A percentile compares a stretch with the other conserved stretches of the same genome.
These are phyloP conservation scores for Drosophila peninsularis DNA, from an alignment of 2,888 invertebrate genomes.

Conservation along the genomic window DNA sequence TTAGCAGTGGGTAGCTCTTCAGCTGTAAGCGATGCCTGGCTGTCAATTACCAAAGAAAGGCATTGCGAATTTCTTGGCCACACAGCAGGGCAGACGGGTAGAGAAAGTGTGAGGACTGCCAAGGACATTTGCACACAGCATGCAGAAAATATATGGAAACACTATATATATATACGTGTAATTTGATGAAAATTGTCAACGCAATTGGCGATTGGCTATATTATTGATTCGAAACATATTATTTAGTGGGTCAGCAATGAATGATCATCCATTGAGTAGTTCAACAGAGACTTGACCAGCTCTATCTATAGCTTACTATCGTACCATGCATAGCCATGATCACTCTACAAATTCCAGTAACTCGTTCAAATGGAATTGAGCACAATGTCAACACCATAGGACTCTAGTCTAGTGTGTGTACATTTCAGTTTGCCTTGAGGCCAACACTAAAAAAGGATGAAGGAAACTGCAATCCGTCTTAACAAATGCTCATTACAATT, in stretches of 20 bases:
- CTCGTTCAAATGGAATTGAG: not conserved
- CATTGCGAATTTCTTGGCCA: conserved; percentile 56
- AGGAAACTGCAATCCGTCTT: conserved; percentile 22
- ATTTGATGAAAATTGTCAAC: no score
- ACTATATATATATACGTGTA: not conserved
- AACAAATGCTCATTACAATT: conserved; percentile 59
- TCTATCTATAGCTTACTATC: no score
- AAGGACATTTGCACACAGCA: conserved; percentile 58
- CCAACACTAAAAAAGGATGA: not conserved
- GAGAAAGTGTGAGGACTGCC: conserved; percentile 63
- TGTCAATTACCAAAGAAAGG: conserved; percentile 44
- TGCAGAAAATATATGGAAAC: conserved; percentile 14
- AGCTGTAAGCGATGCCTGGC: conserved; percentile 55
- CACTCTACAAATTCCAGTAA: not conserved
- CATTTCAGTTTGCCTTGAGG: conserved; percentile 14
- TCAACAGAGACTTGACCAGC: no score
- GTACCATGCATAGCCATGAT: not conserved
- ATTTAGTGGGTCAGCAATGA: not conserved
- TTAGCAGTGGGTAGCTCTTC: conserved; percentile 43
- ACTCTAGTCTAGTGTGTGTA: not conserved
- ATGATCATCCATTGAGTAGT: no score
- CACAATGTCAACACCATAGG: not conserved
- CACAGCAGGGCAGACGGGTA: conserved; percentile 37
- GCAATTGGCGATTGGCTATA: no score
- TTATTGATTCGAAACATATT: not conserved